Percentiles rank a stretch among this genome's conserved stretches.
Evolutionary conservation across 2,113 vertebrate genomes (phyloP).

Genomic region (Istiophorus platypterus): DNA sequence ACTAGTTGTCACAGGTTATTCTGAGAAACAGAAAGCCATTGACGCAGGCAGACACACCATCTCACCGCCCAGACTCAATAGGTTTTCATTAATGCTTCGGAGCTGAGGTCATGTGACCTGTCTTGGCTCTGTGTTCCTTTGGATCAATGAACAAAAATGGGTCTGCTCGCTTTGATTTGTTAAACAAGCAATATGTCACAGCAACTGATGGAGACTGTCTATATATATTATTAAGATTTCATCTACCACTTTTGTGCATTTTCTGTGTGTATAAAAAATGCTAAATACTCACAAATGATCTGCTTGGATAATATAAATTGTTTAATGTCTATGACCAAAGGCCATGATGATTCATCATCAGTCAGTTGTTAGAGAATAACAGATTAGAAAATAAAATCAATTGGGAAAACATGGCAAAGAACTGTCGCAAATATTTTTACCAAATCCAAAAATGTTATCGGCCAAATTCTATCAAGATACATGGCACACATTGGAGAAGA

Average conservation of each 20-base stretch:
- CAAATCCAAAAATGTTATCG: not conserved
- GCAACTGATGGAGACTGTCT: not conserved
- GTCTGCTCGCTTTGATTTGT: not conserved
- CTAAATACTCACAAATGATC: not conserved
- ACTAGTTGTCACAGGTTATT: slow-evolving; percentile 48
- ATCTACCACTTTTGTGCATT: not conserved
- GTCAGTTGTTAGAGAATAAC: slow-evolving; percentile 11
- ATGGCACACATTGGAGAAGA: slow-evolving; percentile 6
- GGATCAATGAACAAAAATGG: slow-evolving; percentile 42
- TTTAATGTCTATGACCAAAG: not conserved
- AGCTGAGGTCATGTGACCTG: slow-evolving; percentile 44
- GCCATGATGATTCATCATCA: not conserved
- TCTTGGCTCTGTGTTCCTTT: slow-evolving; percentile 30
- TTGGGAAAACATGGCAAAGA: not conserved
- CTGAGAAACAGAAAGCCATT: slow-evolving; percentile 37
- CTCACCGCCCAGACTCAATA: slow-evolving; percentile 54
- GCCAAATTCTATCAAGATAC: slow-evolving; percentile 18
- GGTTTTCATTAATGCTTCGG: slow-evolving; percentile 49
- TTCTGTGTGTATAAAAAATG: not conserved
- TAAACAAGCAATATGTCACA: slow-evolving; percentile 8
- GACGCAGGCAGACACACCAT: slow-evolving; percentile 21
- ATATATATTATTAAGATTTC: not conserved
- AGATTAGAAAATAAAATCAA: slow-evolving; percentile 11
- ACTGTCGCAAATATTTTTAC: slow-evolving; percentile 2
- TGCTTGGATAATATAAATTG: not conserved